Conservation (phyloP, 1,140 invertebrate species). For the Diprion similis region DNA sequence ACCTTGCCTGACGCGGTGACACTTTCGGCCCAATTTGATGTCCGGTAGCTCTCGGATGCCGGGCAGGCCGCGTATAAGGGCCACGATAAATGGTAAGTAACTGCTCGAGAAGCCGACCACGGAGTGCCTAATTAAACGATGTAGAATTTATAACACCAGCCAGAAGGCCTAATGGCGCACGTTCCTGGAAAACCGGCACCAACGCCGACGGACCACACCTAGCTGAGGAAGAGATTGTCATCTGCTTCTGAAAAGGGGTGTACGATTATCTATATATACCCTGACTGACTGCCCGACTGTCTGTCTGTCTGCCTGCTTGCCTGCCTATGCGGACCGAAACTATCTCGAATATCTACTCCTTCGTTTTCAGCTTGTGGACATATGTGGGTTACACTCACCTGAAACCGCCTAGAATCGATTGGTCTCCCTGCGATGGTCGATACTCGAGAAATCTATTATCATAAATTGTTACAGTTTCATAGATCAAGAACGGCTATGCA, state of each 20-base stretch:
- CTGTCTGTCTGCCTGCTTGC: too few relatives aligned
- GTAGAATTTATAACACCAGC: slow-evolving; percentile 64
- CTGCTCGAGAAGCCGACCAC: slow-evolving; percentile 17
- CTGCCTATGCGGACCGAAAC: background rate
- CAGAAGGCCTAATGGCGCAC: slow-evolving; percentile 60
- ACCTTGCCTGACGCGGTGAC: slow-evolving; percentile 3
- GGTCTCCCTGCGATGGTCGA: too few relatives aligned
- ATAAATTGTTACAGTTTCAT: too few relatives aligned
- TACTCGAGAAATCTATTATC: too few relatives aligned
- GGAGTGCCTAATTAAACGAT: slow-evolving; percentile 62
- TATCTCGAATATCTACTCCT: background rate
- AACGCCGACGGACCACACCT: slow-evolving; percentile 59
- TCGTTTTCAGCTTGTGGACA: background rate
- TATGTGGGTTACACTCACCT: too few relatives aligned
- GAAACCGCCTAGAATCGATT: too few relatives aligned
- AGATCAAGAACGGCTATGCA: too few relatives aligned
- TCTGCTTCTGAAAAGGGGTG: slow-evolving; percentile 2
- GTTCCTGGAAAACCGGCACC: slow-evolving; percentile 59
- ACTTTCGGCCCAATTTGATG: slow-evolving; percentile 54
- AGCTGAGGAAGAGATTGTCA: slow-evolving; percentile 28
- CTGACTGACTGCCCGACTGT: too few relatives aligned
- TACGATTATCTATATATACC: background rate
- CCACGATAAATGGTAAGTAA: slow-evolving; percentile 56
- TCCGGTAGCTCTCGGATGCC: slow-evolving; percentile 49
- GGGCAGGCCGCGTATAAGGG: slow-evolving; percentile 26